These are phyloP conservation scores for Micropoecilia bifurca DNA, from an alignment of 2,797 vertebrate species.

Conservation along the genomic window DNA sequence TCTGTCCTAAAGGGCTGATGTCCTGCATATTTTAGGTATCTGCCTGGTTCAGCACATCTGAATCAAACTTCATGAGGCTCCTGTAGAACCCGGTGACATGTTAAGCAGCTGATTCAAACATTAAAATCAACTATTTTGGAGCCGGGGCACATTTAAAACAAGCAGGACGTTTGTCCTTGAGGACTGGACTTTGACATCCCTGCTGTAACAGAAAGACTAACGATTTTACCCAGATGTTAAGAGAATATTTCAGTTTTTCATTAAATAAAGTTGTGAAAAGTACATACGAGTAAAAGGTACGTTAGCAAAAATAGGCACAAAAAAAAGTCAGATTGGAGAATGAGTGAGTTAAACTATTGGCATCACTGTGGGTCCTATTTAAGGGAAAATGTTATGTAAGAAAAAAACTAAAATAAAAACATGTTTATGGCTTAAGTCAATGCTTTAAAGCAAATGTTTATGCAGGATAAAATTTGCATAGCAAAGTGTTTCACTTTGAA, in stretches of 20 bases:
- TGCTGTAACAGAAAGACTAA: background rate
- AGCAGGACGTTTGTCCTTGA: background rate
- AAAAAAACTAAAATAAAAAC: background rate
- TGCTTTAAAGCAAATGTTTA: background rate
- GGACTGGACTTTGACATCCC: background rate
- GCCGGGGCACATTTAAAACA: background rate
- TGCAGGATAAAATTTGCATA: background rate
- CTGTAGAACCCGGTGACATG: background rate
- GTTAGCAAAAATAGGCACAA: too few relatives aligned
- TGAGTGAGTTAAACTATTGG: background rate
- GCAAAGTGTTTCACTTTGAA: background rate
- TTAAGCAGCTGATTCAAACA: background rate
- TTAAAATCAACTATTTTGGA: background rate
- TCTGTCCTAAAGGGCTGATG: too few relatives aligned
- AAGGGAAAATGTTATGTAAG: background rate
- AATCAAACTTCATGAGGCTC: background rate
- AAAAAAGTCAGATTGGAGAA: background rate
- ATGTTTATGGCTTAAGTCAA: background rate
- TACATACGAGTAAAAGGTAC: background rate
- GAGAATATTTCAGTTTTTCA: background rate
- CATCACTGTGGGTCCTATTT: background rate
- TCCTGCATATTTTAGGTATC: background rate
- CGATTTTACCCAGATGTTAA: background rate
- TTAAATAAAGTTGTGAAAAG: background rate
- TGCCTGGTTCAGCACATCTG: background rate